phyloP scores from a whole-genome alignment of 2,888 invertebrate species.

The Megastigmus dorsalis region DNA sequence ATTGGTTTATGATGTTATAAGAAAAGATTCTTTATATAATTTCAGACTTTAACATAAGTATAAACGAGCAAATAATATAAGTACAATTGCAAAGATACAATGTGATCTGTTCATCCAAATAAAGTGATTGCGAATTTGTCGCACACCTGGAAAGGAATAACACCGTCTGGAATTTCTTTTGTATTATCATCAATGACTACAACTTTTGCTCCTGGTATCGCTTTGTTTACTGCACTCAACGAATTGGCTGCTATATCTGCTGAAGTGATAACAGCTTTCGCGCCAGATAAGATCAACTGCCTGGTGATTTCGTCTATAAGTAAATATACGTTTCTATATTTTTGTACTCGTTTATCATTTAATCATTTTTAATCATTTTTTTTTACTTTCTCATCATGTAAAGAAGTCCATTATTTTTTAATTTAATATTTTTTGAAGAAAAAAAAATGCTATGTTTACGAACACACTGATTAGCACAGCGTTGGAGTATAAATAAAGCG shows the following conservation, averaged over 20 bases:
- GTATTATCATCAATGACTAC: conserved; percentile 71
- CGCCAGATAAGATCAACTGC: conserved; percentile 79
- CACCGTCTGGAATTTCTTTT: conserved; percentile 75
- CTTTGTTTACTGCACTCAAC: conserved; percentile 70
- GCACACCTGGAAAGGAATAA: conserved; percentile 78
- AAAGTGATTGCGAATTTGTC: not conserved
- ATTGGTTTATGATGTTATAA: not conserved
- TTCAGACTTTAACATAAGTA: too few relatives aligned
- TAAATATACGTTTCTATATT: not conserved
- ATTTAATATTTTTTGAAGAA: not conserved
- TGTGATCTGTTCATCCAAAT: too few relatives aligned
- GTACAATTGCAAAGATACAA: too few relatives aligned
- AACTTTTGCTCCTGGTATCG: conserved; percentile 54
- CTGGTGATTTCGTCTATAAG: conserved; percentile 81
- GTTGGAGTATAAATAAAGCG: too few relatives aligned
- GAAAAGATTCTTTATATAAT: conserved; percentile 1
- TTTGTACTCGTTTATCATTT: too few relatives aligned
- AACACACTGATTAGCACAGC: too few relatives aligned
- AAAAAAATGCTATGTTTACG: too few relatives aligned
- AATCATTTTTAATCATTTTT: too few relatives aligned
- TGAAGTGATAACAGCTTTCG: conserved; percentile 80
- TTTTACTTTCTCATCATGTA: too few relatives aligned
- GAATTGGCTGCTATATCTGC: conserved; percentile 76
- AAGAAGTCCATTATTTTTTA: not conserved
- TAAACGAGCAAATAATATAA: too few relatives aligned